Evolutionary conservation across 2,888 invertebrate species (phyloP).

Genomic region (Drosophila hamatofila): DNA sequence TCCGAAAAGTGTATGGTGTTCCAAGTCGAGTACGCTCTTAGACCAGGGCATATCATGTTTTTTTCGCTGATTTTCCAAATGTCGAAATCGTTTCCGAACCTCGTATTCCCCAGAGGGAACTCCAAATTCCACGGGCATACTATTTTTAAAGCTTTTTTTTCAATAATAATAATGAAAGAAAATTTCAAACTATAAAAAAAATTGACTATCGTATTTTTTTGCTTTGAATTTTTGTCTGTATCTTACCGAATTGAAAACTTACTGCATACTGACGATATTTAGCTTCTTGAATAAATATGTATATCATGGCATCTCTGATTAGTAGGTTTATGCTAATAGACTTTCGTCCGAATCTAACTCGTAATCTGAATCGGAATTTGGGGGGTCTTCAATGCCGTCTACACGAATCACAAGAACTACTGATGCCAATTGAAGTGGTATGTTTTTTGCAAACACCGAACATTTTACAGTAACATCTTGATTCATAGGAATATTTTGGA

Average conservation of each 20-base stretch:
- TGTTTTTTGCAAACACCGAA: conserved; percentile 42
- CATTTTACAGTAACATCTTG: conserved; percentile 39
- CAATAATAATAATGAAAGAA: background rate
- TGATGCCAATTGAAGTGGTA: conserved; percentile 25
- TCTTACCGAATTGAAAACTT: background rate
- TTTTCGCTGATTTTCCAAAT: conserved; percentile 29
- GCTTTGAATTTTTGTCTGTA: background rate
- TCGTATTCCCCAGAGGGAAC: conserved; percentile 50
- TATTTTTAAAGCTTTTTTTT: background rate
- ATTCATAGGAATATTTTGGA: conserved; percentile 52
- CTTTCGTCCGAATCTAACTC: background rate
- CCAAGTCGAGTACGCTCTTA: conserved; percentile 58
- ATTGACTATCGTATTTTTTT: too few relatives aligned
- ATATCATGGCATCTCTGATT: conserved; percentile 10
- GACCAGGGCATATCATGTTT: conserved; percentile 61
- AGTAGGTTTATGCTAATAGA: background rate
- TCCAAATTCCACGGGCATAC: conserved; percentile 48
- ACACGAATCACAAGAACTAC: conserved; percentile 26
- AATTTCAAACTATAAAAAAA: background rate
- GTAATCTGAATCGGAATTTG: conserved; percentile 9
- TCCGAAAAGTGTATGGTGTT: conserved; percentile 36
- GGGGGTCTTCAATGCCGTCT: conserved; percentile 20
- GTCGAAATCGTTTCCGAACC: conserved; percentile 60
- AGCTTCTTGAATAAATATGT: background rate
- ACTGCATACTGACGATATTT: conserved; percentile 1